Percentiles rank a stretch among this genome's conserved stretches.
These are phyloP conservation scores for Protobothrops mucrosquamatus DNA, from an alignment of 2,113 vertebrate species.

Conservation along the genomic window DNA sequence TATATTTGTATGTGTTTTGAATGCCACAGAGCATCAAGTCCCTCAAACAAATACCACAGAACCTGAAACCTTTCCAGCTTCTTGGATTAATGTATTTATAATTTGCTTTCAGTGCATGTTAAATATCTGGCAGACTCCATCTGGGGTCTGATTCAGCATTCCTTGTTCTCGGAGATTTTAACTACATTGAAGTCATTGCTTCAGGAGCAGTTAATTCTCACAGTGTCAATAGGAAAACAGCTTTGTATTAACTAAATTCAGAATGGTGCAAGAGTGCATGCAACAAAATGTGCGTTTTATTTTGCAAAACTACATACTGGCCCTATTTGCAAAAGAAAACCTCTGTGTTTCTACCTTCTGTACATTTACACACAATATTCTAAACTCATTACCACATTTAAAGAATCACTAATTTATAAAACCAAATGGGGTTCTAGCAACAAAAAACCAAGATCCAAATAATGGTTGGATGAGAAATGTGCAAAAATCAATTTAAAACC, in stretches of 20 bases:
- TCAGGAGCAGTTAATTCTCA: neutral
- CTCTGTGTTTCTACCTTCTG: neutral
- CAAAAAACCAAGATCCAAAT: neutral
- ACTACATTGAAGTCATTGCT: neutral
- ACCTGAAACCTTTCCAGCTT: neutral
- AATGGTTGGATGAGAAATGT: neutral
- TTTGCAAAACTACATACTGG: neutral
- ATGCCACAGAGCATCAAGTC: neutral
- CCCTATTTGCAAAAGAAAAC: neutral
- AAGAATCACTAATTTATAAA: neutral
- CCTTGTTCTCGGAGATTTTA: neutral
- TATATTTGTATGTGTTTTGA: slow-evolving; percentile 15
- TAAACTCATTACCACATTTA: neutral
- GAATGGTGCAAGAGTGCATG: accelerated
- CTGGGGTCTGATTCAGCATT: neutral
- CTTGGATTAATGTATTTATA: slow-evolving; percentile 20
- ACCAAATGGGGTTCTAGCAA: neutral
- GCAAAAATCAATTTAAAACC: neutral
- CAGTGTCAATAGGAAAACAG: neutral
- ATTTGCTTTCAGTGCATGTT: slow-evolving; percentile 26
- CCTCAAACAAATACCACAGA: slow-evolving; percentile 13
- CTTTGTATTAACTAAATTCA: neutral
- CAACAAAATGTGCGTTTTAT: slow-evolving; percentile 6
- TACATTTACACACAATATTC: neutral
- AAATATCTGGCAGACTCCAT: neutral